phyloP scores from a whole-genome alignment of 2,113 vertebrate genomes.

The Otolemur garnettii region DNA sequence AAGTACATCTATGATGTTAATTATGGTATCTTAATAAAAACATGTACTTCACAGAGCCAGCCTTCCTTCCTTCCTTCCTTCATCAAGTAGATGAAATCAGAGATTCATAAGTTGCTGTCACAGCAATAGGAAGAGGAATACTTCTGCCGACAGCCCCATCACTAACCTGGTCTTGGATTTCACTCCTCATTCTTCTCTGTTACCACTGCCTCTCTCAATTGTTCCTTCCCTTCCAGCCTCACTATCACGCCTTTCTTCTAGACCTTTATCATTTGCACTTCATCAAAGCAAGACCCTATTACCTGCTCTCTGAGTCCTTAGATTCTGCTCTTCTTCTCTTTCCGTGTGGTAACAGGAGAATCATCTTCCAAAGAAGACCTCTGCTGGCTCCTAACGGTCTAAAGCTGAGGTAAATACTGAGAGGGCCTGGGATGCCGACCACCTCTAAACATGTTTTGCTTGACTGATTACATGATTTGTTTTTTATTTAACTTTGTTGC shows the following conservation, averaged over 20 bases:
- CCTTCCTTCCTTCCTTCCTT: not conserved
- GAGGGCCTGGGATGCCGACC: not conserved
- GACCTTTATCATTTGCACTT: not conserved
- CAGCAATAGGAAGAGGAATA: not conserved
- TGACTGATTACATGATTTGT: not conserved
- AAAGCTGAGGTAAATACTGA: not conserved
- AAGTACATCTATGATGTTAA: not conserved
- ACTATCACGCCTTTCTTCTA: not conserved
- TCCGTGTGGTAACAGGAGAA: not conserved
- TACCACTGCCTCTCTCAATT: not conserved
- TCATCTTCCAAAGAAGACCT: not conserved
- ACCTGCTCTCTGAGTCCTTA: not conserved
- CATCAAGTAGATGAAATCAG: constrained; percentile 14
- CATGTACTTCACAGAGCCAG: not conserved
- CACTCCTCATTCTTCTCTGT: not conserved
- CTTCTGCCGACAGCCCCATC: not conserved
- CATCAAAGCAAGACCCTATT: not conserved
- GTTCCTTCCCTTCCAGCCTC: not conserved
- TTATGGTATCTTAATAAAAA: not conserved
- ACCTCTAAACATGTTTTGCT: not conserved
- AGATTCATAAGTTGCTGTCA: not conserved
- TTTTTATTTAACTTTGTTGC: not conserved
- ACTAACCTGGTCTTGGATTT: not conserved
- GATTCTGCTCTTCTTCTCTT: not conserved
- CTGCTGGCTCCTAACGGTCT: not conserved